phyloP scores from a whole-genome alignment of 2,888 invertebrate genomes.

The Drosophila koepferae region DNA sequence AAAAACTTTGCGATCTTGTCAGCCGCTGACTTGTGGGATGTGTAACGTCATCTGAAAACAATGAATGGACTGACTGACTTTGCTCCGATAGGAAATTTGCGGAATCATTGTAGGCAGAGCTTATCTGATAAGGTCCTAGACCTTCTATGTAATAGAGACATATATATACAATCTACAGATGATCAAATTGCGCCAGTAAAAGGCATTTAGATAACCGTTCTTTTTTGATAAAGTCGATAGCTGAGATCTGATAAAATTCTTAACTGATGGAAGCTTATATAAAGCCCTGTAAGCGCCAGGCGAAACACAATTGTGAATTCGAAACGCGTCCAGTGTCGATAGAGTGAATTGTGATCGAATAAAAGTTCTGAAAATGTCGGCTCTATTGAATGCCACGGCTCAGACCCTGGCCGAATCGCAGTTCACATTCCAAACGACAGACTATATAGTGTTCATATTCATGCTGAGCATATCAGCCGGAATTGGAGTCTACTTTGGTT shows the following conservation, averaged over 20 bases:
- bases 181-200: conserved; percentile 17
- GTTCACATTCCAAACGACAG: conserved; percentile 82
- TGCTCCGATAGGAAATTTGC: conserved; percentile 19
- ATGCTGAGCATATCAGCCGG: conserved; percentile 86
- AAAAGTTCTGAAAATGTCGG: conserved; percentile 40
- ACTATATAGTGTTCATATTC: conserved; percentile 86
- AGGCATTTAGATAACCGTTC: conserved; percentile 33
- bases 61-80: conserved; percentile 18
- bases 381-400: conserved; percentile 40
- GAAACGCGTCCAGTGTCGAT: conserved; percentile 1
- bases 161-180: conserved; percentile 10
- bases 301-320: conserved; percentile 21
- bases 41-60: conserved; percentile 5
- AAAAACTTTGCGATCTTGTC: conserved; percentile 16
- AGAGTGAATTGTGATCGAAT: neutral
- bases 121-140: conserved; percentile 25
- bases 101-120: conserved; percentile 15
- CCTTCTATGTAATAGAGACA: neutral
- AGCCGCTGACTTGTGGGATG: conserved; percentile 8
- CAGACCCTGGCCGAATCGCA: conserved; percentile 36
- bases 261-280: conserved; percentile 15
- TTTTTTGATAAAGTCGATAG: conserved; percentile 31
- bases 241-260: neutral
- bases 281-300: conserved; percentile 2
- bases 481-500: conserved; percentile 87